phyloP scores from a whole-genome alignment of 2,113 vertebrate genomes.

The Lontra canadensis region DNA sequence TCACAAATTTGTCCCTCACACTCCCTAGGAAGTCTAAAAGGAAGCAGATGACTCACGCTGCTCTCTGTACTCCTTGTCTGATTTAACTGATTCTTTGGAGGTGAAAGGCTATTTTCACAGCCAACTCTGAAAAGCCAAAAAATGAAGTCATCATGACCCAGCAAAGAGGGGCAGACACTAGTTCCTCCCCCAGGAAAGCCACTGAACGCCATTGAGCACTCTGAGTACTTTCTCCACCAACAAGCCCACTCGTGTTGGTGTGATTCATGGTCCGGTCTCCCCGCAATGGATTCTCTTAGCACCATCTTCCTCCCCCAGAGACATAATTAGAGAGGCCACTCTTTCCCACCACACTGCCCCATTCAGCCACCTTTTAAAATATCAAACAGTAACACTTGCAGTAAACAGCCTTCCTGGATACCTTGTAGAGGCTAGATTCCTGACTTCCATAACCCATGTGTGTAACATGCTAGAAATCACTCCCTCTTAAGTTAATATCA shows the following conservation, averaged over 20 bases:
- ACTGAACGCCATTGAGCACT: neutral
- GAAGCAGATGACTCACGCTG: neutral
- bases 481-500: neutral
- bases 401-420: neutral
- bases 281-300: neutral
- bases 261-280: neutral
- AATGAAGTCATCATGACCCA: constrained; percentile 51
- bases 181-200: neutral
- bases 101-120: constrained; percentile 46
- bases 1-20: neutral
- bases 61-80: neutral
- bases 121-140: neutral
- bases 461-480: neutral
- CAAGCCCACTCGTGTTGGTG: neutral
- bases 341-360: neutral
- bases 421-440: neutral
- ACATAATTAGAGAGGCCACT: neutral
- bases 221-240: neutral
- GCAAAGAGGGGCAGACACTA: neutral
- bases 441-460: neutral
- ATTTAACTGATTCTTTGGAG: constrained; percentile 21
- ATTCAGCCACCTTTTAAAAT: constrained; percentile 24
- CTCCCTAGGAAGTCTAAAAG: neutral
- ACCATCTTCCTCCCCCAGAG: neutral
- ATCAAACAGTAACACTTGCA: neutral